These are phyloP conservation scores for Ispidina lecontei DNA, from an alignment of 2,797 vertebrate species.

Conservation along the genomic window DNA sequence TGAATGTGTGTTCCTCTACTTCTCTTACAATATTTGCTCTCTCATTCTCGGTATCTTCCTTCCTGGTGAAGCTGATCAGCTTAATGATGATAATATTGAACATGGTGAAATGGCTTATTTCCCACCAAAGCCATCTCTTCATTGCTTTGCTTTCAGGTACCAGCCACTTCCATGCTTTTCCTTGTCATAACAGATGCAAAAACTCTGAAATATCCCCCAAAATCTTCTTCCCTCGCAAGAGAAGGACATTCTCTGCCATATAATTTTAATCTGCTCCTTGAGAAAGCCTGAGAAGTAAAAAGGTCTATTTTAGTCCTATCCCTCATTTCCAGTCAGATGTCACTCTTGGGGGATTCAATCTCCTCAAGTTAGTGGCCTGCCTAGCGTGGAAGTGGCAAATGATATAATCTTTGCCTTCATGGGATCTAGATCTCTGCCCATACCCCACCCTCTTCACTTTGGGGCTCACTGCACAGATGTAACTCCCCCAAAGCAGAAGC, in stretches of 20 bases:
- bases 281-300: not conserved
- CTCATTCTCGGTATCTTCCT: not conserved
- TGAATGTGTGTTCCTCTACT: not conserved
- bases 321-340: not conserved
- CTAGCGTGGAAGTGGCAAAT: not conserved
- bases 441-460: not conserved
- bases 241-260: not conserved
- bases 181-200: not conserved
- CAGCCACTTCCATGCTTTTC: not conserved
- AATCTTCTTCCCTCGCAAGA: not conserved
- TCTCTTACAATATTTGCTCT: conserved; percentile 22
- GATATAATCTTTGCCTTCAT: not conserved
- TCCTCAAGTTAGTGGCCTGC: not conserved
- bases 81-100: conserved; percentile 27
- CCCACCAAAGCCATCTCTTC: not conserved
- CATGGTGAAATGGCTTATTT: not conserved
- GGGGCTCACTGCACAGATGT: not conserved
- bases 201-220: not conserved
- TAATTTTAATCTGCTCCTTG: conserved; percentile 6
- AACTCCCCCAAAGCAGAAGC: not conserved
- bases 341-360: not conserved
- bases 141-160: not conserved
- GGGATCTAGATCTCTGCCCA: not conserved
- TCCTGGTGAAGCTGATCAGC: conserved; percentile 18
- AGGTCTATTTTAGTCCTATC: not conserved